Percentiles rank a stretch among this genome's conserved stretches.
Evolutionary conservation across 2,113 vertebrate genomes (phyloP).

Genomic region (Equus quagga): DNA sequence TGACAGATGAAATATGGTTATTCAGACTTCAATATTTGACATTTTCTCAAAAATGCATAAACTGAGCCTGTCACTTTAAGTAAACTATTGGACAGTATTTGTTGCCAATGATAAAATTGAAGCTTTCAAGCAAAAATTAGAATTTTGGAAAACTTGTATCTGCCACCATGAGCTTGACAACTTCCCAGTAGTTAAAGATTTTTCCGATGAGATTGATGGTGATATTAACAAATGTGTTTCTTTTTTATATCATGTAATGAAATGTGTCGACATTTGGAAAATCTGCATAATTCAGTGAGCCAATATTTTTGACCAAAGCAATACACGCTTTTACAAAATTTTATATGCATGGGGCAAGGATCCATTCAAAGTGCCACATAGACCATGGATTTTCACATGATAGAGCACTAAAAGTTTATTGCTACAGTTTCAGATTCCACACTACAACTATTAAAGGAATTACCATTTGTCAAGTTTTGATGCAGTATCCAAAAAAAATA

Average conservation of each 20-base stretch:
- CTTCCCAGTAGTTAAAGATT: constrained; percentile 61
- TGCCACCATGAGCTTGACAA: constrained; percentile 23
- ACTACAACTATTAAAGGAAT: constrained; percentile 11
- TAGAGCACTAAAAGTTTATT: constrained; percentile 47
- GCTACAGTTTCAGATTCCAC: constrained; percentile 2
- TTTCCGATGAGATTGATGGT: constrained; percentile 49
- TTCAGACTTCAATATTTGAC: background rate
- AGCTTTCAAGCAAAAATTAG: constrained; percentile 43
- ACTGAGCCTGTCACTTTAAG: constrained; percentile 6
- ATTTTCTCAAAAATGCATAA: background rate
- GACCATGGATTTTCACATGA: constrained; percentile 62
- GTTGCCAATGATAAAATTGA: constrained; percentile 36
- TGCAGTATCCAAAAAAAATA: constrained; percentile 21
- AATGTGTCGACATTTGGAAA: constrained; percentile 61
- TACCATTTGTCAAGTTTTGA: constrained; percentile 54
- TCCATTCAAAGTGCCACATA: background rate
- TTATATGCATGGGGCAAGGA: background rate
- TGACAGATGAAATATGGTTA: background rate
- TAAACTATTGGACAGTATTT: background rate
- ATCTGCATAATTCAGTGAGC: constrained; percentile 53
- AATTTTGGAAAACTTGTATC: constrained; percentile 37
- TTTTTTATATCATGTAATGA: constrained; percentile 59
- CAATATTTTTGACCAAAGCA: constrained; percentile 39
- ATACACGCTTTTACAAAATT: background rate
- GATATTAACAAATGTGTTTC: constrained; percentile 60